Conservation (phyloP, 2,113 vertebrate genomes). For the Hyaena hyaena region DNA sequence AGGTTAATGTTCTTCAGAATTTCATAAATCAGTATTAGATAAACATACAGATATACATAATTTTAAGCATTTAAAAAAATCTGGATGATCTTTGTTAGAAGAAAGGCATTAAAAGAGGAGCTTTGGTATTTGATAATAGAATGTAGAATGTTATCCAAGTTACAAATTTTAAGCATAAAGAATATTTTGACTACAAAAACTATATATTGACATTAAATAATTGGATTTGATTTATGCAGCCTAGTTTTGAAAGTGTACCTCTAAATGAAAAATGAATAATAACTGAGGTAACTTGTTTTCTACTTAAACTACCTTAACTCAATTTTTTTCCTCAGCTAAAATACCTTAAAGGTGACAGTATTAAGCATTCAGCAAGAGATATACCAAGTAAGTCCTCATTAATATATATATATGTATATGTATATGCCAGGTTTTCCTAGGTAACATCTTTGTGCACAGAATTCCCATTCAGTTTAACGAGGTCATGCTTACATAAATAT, state of each 20-base stretch:
- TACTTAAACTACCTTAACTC: constrained; percentile 16
- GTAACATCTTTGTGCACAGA: not conserved
- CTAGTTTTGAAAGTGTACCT: not conserved
- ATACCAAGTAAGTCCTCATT: not conserved
- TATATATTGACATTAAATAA: constrained; percentile 1
- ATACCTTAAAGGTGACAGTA: constrained; percentile 12
- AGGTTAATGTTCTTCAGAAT: not conserved
- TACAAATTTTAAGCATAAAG: not conserved
- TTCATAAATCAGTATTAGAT: not conserved
- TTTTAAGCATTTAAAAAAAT: not conserved
- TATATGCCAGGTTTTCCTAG: not conserved
- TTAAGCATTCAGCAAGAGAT: constrained; percentile 45
- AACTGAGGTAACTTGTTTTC: not conserved
- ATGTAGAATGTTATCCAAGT: not conserved
- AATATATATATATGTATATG: not conserved
- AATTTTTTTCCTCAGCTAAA: constrained; percentile 28
- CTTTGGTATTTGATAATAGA: not conserved
- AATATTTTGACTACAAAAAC: not conserved
- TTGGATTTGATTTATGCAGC: not conserved
- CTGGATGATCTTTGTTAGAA: not conserved
- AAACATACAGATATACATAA: not conserved
- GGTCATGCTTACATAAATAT: not conserved
- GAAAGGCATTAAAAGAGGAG: not conserved
- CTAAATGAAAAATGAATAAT: constrained; percentile 41
- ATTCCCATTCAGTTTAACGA: not conserved